Conservation (phyloP, 2,113 vertebrate genomes). For the Ctenomys sociabilis region DNA sequence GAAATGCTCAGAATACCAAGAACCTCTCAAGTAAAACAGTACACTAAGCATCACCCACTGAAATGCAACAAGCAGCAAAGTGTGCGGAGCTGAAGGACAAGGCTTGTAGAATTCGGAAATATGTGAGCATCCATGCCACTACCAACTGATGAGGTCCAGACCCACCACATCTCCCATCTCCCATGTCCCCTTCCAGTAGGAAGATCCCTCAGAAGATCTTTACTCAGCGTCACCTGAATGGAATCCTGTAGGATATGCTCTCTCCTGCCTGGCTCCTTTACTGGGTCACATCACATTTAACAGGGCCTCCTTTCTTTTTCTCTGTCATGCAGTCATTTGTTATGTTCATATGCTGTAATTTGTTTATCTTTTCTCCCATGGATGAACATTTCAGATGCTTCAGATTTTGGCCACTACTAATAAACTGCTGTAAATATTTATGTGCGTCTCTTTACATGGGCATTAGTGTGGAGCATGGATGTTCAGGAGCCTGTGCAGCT, state of each 20-base stretch:
- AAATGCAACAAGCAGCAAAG: too few relatives aligned
- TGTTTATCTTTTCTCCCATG: neutral
- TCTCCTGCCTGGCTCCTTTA: neutral
- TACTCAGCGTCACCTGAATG: too few relatives aligned
- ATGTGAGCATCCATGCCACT: rapidly evolving
- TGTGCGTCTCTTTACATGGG: neutral
- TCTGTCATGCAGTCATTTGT: rapidly evolving
- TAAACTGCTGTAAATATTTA: neutral
- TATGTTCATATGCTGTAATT: rapidly evolving
- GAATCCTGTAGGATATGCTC: neutral
- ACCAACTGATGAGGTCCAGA: too few relatives aligned
- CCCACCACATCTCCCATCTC: neutral
- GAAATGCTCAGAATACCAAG: neutral
- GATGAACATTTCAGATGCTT: neutral
- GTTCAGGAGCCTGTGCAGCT: neutral
- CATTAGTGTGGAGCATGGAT: too few relatives aligned
- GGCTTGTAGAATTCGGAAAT: neutral
- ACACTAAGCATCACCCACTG: rapidly evolving
- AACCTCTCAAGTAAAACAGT: neutral
- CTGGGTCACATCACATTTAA: neutral
- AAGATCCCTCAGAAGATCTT: neutral
- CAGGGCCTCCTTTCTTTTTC: neutral
- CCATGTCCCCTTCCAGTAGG: neutral
- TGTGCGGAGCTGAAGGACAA: neutral
- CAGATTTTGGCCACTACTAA: neutral